Conservation (phyloP, 2,888 invertebrate species). For the Himalopsyche kuldschensis region DNA sequence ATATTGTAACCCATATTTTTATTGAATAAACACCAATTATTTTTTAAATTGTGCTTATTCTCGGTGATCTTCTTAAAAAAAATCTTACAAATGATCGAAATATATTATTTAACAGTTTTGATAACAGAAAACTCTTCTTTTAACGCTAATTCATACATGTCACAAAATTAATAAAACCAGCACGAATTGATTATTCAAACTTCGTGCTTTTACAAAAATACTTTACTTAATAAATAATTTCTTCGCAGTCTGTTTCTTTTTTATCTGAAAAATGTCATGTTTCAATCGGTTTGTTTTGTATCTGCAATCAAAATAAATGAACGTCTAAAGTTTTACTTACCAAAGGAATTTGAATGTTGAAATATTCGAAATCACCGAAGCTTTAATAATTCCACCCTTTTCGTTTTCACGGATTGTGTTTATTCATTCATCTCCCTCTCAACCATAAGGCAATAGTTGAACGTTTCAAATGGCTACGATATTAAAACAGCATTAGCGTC, state of each 20-base stretch:
- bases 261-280: background rate
- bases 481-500: constrained; percentile 13
- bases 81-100: too few relatives aligned
- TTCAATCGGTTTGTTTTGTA: background rate
- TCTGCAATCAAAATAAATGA: background rate
- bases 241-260: background rate
- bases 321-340: background rate
- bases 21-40: too few relatives aligned
- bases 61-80: too few relatives aligned
- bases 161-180: too few relatives aligned
- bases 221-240: too few relatives aligned
- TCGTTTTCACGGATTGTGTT: background rate
- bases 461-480: constrained; percentile 4
- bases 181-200: too few relatives aligned
- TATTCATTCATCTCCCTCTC: background rate
- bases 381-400: background rate
- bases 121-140: too few relatives aligned
- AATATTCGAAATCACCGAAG: background rate
- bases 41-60: too few relatives aligned
- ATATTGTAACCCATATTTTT: too few relatives aligned
- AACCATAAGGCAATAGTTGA: background rate
- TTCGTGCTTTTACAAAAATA: too few relatives aligned
- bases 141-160: too few relatives aligned
- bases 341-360: background rate
- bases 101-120: too few relatives aligned